Evolutionary conservation across 1,140 invertebrate species (phyloP), one percentile per base, ranked within the genome.

Genomic region (Cherax quadricarinatus): DNA sequence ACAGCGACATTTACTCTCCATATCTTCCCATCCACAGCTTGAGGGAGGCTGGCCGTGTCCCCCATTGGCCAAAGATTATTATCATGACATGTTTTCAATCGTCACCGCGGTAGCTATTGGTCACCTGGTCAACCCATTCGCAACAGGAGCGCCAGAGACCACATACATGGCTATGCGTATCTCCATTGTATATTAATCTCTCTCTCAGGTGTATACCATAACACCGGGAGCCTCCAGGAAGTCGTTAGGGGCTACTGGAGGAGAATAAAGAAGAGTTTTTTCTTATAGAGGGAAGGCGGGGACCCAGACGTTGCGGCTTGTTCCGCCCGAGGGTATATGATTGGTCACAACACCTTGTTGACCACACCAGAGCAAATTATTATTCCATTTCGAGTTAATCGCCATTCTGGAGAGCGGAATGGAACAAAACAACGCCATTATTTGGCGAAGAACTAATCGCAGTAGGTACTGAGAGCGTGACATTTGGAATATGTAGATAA

Each of bases 21-120:
- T 81, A 81, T 21, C 4, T 57, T 51, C n/a, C n/a, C 24, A 30
- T 6, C 70, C 70, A 75, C 14, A 21, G 66, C 14, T 18, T 21
- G 57, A 21, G 21, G 70, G n/a, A 30, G 70, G 70, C 70, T n/a
- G 0, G 21, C 5, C n/a, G n/a, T 1, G 21, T 9, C 24, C 70
- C 53, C 51, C 82, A 84, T 84, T 84, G 82, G 82, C 57, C 30
- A 53, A 49, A 84, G 82, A 84, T 84, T 49, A 60, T 14, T 62
- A 84, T 84, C 82, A 60, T 4, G 82, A 84, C 82, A 84, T 24
- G 82, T 84, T 53, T 14, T 62, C 82, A 84, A 30, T 84, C 82
- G 82, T 84, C 82, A 84, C 82, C 82, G 53, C 82, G 82, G 53
- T 53, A 84, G 53, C 82, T 49, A 84, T 84, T 84, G 82, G 82